phyloP scores from a whole-genome alignment of 2,113 vertebrate species.

The Oryzias woworae region DNA sequence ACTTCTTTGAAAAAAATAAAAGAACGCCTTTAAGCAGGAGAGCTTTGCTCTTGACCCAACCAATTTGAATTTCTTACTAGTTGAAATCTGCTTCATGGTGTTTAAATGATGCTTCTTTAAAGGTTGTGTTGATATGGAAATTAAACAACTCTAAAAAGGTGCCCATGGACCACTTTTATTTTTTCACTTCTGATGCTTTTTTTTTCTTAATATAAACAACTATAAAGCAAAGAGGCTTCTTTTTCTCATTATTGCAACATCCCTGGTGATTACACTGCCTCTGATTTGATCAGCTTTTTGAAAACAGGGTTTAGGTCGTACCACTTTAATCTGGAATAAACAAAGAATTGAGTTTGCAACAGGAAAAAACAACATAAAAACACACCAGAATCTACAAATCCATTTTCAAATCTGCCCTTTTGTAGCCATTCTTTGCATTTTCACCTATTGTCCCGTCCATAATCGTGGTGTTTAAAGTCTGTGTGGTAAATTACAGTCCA shows the following conservation, averaged over 20 bases:
- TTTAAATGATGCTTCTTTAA: too few species aligned
- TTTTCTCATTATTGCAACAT: not conserved
- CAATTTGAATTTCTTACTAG: not conserved
- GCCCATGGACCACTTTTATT: too few species aligned
- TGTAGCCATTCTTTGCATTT: slow-evolving; percentile 8
- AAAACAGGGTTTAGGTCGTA: slow-evolving; percentile 2
- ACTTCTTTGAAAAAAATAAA: not conserved
- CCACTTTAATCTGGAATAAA: slow-evolving; percentile 4
- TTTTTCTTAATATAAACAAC: not conserved
- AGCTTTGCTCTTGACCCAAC: slow-evolving; percentile 13
- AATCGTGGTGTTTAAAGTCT: slow-evolving; percentile 9
- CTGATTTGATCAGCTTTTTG: not conserved
- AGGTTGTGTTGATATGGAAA: too few species aligned
- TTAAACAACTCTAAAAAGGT: too few species aligned
- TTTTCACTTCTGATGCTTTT: not conserved
- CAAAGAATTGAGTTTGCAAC: slow-evolving; percentile 1
- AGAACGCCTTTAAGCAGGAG: not conserved
- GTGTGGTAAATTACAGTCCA: slow-evolving; percentile 3
- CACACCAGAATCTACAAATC: not conserved
- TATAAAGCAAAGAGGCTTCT: not conserved
- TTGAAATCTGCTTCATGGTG: not conserved
- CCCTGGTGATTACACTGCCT: not conserved
- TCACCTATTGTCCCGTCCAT: slow-evolving; percentile 22
- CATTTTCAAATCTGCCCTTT: not conserved
- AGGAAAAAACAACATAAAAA: not conserved